phyloP scores from a whole-genome alignment of 2,888 invertebrate genomes.

The Acleris cristana region DNA sequence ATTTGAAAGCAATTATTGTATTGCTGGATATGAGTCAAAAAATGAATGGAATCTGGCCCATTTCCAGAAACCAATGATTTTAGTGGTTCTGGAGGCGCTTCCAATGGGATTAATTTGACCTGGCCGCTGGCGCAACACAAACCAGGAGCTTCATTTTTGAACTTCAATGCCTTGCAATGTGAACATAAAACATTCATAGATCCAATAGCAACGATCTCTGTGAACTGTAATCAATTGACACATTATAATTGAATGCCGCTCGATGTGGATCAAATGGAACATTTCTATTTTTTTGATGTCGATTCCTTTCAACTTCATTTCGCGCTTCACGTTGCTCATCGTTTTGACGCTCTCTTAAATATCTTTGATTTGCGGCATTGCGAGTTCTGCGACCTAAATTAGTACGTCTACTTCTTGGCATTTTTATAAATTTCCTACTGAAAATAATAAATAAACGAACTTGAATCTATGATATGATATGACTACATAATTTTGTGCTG shows the following conservation, averaged over 20 bases:
- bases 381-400: neutral
- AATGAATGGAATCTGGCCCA: slow-evolving; percentile 16
- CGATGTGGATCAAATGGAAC: neutral
- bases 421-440: neutral
- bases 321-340: neutral
- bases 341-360: neutral
- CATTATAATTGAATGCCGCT: neutral
- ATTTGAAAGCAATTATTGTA: slow-evolving; percentile 52
- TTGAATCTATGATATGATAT: too few relatives aligned
- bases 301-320: neutral
- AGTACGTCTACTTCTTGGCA: neutral
- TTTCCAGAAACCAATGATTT: slow-evolving; percentile 7
- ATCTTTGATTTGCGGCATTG: neutral
- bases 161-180: too few relatives aligned
- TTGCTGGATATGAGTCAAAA: slow-evolving; percentile 44
- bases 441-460: too few relatives aligned
- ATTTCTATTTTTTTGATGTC: neutral
- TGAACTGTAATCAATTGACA: neutral
- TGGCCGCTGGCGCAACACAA: too few relatives aligned
- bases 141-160: too few relatives aligned
- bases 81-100: slow-evolving; percentile 7
- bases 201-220: neutral
- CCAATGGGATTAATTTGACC: neutral
- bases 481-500: too few relatives aligned
- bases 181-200: neutral